Percentiles rank a stretch among this genome's conserved stretches.
Conservation (phyloP, 2,113 vertebrate genomes). For the Rhadina sibilatrix region DNA sequence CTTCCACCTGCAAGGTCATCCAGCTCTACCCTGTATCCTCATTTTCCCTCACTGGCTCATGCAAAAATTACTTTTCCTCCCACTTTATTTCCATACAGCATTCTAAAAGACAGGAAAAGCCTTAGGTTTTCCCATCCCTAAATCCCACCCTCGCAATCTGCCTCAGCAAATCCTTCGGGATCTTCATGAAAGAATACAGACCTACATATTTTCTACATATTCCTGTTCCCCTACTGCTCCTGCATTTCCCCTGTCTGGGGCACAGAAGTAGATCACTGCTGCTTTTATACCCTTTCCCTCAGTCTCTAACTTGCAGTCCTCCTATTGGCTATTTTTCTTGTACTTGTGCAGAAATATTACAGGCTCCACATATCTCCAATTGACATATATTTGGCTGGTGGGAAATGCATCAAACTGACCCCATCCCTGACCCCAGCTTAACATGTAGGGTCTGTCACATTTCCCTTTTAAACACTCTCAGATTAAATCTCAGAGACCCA, state of each 20-base stretch:
- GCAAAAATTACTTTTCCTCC: not conserved
- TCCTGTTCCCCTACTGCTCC: not conserved
- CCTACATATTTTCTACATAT: not conserved
- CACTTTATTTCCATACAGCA: not conserved
- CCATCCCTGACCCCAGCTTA: not conserved
- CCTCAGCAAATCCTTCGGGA: not conserved
- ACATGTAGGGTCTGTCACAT: conserved; percentile 42
- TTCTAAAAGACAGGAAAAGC: not conserved
- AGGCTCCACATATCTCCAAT: not conserved
- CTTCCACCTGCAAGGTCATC: not conserved
- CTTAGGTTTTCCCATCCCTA: not conserved
- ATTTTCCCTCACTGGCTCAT: not conserved
- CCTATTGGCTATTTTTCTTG: not conserved
- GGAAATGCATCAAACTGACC: conserved; percentile 29
- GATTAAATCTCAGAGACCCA: not conserved
- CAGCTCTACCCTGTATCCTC: not conserved
- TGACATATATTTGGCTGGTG: conserved; percentile 24
- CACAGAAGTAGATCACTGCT: not conserved
- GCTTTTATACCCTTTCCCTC: not conserved
- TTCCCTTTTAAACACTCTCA: conserved; percentile 24
- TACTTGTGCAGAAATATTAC: not conserved
- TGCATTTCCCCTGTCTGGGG: not conserved
- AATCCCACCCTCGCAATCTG: not conserved
- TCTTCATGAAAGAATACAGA: not conserved
- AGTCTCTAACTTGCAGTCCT: not conserved